These are phyloP conservation scores for Rhabditophanes sp. DNA, from an alignment of 2,888 invertebrate species.

Conservation along the genomic window DNA sequence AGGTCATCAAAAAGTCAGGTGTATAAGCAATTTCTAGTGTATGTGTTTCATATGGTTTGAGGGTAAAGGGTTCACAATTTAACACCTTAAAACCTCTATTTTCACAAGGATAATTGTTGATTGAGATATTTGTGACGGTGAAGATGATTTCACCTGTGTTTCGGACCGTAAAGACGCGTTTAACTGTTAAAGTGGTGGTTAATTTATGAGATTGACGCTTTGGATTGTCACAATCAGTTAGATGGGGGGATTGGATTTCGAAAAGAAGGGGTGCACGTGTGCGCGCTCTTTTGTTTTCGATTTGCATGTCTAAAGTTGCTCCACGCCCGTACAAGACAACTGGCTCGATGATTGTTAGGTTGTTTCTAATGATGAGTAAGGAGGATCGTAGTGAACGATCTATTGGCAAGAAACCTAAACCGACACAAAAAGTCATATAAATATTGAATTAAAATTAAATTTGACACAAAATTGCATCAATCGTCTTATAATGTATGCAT, in stretches of 20 bases:
- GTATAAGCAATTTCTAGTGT: slow-evolving; percentile 72
- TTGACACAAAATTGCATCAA: no score
- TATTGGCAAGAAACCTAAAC: slow-evolving; percentile 49
- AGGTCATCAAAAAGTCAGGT: slow-evolving; percentile 67
- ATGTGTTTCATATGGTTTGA: slow-evolving; percentile 59
- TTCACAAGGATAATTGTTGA: slow-evolving; percentile 50
- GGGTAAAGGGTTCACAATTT: slow-evolving; percentile 59
- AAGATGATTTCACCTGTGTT: slow-evolving; percentile 76
- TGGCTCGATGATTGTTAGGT: slow-evolving; percentile 75
- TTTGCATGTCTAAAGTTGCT: slow-evolving; percentile 67
- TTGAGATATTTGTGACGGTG: slow-evolving; percentile 44
- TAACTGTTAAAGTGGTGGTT: slow-evolving; percentile 58
- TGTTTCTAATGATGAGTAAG: slow-evolving; percentile 57
- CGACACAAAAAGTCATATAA: no score
- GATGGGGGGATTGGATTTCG: slow-evolving; percentile 59
- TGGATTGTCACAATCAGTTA: slow-evolving; percentile 52
- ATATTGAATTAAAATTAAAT: no score
- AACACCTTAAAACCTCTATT: slow-evolving; percentile 58
- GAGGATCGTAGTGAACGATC: slow-evolving; percentile 48
- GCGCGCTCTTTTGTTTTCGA: slow-evolving; percentile 21
- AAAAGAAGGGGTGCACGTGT: slow-evolving; percentile 57
- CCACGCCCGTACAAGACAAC: slow-evolving; percentile 68
- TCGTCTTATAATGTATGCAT: no score
- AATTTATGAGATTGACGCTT: slow-evolving; percentile 48
- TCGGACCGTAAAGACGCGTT: slow-evolving; percentile 64